These are phyloP conservation scores for Tenualosa ilisha DNA, from an alignment of 2,797 vertebrate species.

Conservation along the genomic window DNA sequence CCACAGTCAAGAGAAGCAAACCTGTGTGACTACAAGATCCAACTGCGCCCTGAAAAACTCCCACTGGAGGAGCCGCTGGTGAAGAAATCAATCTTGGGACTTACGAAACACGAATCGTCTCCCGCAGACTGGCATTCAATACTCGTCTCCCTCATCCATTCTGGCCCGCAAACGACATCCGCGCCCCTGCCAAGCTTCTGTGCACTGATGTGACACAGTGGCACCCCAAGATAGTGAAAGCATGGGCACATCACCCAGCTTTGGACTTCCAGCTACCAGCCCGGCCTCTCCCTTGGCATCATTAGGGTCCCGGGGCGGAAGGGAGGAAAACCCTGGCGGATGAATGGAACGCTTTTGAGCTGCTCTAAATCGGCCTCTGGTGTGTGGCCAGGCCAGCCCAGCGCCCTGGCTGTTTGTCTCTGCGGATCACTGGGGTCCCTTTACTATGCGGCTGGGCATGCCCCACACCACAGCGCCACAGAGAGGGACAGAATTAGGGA, in stretches of 20 bases:
- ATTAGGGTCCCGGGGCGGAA: neutral
- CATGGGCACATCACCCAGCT: neutral
- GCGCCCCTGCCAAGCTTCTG: neutral
- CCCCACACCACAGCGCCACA: constrained; percentile 58
- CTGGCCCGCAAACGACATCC: neutral
- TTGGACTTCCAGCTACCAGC: neutral
- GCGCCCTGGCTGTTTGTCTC: neutral
- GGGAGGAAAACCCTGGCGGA: neutral
- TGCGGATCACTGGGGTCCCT: constrained; percentile 33
- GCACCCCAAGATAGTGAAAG: neutral
- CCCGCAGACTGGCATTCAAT: neutral
- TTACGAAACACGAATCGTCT: neutral
- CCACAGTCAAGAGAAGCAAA: neutral
- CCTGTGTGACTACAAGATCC: neutral
- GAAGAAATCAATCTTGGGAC: neutral
- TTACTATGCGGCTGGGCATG: constrained; percentile 66
- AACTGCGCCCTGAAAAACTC: neutral
- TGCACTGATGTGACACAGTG: neutral
- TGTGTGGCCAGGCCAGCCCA: neutral
- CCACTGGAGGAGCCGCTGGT: neutral
- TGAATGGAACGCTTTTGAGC: neutral
- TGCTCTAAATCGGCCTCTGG: neutral
- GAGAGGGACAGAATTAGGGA: constrained; percentile 68
- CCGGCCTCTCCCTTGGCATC: neutral
- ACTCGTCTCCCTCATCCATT: neutral